phyloP scores from a whole-genome alignment of 2,888 invertebrate genomes.

The Latrodectus hesperus region DNA sequence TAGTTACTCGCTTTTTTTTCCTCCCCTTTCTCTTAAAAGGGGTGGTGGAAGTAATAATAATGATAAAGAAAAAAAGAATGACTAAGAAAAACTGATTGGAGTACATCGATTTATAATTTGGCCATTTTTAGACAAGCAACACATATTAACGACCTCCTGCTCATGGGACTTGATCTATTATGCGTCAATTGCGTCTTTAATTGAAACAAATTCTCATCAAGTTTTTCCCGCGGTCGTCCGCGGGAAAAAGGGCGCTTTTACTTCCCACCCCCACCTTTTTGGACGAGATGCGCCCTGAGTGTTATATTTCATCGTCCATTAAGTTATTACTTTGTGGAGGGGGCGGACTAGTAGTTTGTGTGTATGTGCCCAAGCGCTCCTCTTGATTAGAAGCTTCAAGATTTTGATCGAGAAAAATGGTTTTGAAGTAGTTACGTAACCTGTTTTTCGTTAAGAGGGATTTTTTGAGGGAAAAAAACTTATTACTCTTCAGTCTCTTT shows the following conservation, averaged over 20 bases:
- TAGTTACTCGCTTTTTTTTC: slow-evolving; percentile 19
- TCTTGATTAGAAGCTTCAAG: slow-evolving; percentile 67
- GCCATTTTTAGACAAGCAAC: slow-evolving; percentile 62
- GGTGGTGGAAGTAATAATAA: slow-evolving; percentile 1
- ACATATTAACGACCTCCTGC: slow-evolving; percentile 60
- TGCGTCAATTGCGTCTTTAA: slow-evolving; percentile 67
- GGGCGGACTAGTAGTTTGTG: slow-evolving; percentile 31
- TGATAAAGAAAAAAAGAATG: slow-evolving; percentile 12
- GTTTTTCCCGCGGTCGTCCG: slow-evolving; percentile 2
- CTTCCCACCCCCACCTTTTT: background rate
- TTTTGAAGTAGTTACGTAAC: slow-evolving; percentile 54
- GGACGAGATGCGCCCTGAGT: slow-evolving; percentile 21
- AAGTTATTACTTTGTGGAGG: slow-evolving; percentile 65
- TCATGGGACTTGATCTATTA: slow-evolving; percentile 58
- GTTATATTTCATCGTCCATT: slow-evolving; percentile 69
- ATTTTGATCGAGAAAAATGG: slow-evolving; percentile 65
- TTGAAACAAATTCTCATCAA: slow-evolving; percentile 69
- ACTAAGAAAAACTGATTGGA: slow-evolving; percentile 6
- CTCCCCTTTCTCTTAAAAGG: slow-evolving; percentile 25
- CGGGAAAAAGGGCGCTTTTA: background rate
- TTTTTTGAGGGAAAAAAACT: slow-evolving; percentile 34
- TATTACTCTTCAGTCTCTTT: slow-evolving; percentile 59
- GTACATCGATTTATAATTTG: slow-evolving; percentile 66
- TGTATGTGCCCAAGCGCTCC: slow-evolving; percentile 7
- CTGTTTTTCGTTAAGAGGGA: slow-evolving; percentile 63